These are phyloP conservation scores for Melanchra persicariae DNA, from an alignment of 2,888 invertebrate genomes.

Conservation along the genomic window DNA sequence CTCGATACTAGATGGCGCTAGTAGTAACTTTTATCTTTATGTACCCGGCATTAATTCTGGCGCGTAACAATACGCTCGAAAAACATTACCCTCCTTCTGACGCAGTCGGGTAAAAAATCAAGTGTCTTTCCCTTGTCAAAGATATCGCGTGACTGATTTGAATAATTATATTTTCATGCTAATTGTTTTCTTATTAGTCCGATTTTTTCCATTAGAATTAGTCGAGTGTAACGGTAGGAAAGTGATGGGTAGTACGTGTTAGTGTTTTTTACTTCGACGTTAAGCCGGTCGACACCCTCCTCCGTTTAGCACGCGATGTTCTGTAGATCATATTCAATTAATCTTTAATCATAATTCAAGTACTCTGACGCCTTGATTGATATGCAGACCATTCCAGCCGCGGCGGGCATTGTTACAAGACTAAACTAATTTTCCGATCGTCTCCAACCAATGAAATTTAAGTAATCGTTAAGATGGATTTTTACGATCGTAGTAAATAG, in stretches of 20 bases:
- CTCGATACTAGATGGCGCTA: too few species aligned
- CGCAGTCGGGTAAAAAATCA: too few species aligned
- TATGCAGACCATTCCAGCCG: too few species aligned
- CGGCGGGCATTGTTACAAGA: neutral
- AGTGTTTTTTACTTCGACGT: conserved; percentile 35
- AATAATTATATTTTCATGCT: conserved; percentile 19
- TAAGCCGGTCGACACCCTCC: conserved; percentile 48
- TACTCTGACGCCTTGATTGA: conserved; percentile 1
- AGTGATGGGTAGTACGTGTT: conserved; percentile 39
- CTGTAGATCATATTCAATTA: conserved; percentile 9
- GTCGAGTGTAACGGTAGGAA: conserved; percentile 58
- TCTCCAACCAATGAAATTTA: neutral
- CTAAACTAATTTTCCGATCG: neutral
- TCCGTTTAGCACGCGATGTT: conserved; percentile 43
- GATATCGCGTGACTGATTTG: conserved; percentile 28
- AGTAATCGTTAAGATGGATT: neutral
- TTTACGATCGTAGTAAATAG: conserved; percentile 5
- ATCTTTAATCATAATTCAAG: conserved; percentile 2
- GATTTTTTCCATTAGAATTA: conserved; percentile 39
- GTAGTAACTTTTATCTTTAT: too few species aligned
- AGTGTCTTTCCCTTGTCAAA: neutral
- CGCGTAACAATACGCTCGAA: too few species aligned
- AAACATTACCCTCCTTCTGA: too few species aligned
- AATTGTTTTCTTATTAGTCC: conserved; percentile 47
- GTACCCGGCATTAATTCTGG: too few species aligned